phyloP scores from a whole-genome alignment of 2,888 invertebrate species.

The Phortica magna region DNA sequence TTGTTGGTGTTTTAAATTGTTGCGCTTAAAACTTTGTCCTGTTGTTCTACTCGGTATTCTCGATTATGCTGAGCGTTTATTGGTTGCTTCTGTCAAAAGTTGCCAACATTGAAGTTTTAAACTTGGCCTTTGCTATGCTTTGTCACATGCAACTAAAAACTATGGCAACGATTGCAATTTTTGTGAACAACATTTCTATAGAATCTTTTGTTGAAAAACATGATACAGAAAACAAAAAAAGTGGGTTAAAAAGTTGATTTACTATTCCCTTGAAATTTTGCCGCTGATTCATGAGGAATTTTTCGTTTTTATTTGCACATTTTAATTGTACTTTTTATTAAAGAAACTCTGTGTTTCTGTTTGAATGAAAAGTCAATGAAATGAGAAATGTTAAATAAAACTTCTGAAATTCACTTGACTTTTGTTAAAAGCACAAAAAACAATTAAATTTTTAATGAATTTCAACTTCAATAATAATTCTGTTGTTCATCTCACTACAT shows the following conservation, averaged over 20 bases:
- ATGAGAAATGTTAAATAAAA: too few species aligned
- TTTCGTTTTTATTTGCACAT: neutral
- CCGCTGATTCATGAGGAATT: neutral
- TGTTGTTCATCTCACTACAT: too few species aligned
- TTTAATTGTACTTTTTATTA: neutral
- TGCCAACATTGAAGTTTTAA: slow-evolving; percentile 12
- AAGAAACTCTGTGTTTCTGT: neutral
- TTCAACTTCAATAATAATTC: too few species aligned
- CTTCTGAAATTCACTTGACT: too few species aligned
- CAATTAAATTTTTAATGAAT: too few species aligned
- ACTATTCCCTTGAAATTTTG: slow-evolving; percentile 66
- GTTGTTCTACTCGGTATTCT: slow-evolving; percentile 19
- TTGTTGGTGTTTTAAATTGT: neutral
- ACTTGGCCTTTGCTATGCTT: slow-evolving; percentile 24
- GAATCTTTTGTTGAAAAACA: neutral
- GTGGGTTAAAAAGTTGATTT: slow-evolving; percentile 63
- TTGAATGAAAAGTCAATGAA: too few species aligned
- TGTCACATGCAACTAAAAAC: slow-evolving; percentile 11
- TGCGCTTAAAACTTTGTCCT: slow-evolving; percentile 3
- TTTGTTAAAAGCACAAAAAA: too few species aligned
- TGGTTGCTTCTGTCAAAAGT: neutral
- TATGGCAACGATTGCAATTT: too few species aligned
- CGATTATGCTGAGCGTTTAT: slow-evolving; percentile 6
- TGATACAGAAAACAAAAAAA: slow-evolving; percentile 41
- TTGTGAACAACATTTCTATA: too few species aligned